A percentile compares a stretch with the other conserved stretches of the same genome.
Evolutionary conservation across 2,113 vertebrate species (phyloP).

Genomic region (Entomyzon cyanotis): DNA sequence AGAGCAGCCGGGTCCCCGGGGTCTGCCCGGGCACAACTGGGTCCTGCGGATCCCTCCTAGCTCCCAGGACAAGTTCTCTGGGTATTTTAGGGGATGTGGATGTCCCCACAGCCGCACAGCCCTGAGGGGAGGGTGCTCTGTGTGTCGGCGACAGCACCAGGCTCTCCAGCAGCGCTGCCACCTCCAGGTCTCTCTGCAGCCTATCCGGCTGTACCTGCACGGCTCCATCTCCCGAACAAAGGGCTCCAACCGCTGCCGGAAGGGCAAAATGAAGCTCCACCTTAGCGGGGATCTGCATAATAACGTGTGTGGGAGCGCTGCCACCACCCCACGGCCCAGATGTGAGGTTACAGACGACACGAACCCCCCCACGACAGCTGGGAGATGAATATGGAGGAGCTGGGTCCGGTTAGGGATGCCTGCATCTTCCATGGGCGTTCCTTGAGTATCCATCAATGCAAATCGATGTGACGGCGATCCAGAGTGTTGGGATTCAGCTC

Average conservation of each 20-base stretch:
- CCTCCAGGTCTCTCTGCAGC: background rate
- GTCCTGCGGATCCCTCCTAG: background rate
- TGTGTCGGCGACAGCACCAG: fast-evolving
- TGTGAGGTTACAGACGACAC: background rate
- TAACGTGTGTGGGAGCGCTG: background rate
- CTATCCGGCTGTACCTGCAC: background rate
- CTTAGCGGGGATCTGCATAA: background rate
- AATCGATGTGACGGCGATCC: background rate
- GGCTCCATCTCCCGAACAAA: background rate
- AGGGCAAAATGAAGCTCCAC: background rate
- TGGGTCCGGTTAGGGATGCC: background rate
- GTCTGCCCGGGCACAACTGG: fast-evolving
- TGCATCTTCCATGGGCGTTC: background rate
- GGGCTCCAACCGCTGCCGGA: background rate
- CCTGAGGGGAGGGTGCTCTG: fast-evolving
- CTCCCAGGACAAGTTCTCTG: background rate
- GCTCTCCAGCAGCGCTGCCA: background rate
- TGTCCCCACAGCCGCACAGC: fast-evolving
- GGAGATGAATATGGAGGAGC: background rate
- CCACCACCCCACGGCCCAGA: background rate
- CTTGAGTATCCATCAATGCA: background rate
- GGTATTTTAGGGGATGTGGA: background rate
- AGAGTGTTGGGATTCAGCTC: background rate
- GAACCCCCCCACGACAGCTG: background rate
- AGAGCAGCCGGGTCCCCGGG: background rate